These are phyloP conservation scores for Phyllopteryx taeniolatus DNA, from an alignment of 2,113 vertebrate genomes.

Conservation along the genomic window DNA sequence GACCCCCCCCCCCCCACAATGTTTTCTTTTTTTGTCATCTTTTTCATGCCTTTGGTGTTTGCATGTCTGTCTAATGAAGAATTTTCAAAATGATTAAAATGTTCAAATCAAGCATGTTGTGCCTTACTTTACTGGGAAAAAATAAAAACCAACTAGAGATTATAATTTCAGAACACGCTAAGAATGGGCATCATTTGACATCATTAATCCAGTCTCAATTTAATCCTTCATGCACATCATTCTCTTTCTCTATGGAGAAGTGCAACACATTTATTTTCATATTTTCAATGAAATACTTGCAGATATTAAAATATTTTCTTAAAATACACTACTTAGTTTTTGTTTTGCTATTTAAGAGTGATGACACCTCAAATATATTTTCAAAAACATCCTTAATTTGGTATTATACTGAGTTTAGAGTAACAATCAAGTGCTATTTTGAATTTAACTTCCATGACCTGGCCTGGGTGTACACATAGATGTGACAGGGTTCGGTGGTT, in stretches of 20 bases:
- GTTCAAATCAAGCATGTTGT: background rate
- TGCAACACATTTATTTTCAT: background rate
- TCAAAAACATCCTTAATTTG: background rate
- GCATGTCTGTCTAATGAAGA: no score
- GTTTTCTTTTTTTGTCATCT: no score
- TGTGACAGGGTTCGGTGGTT: background rate
- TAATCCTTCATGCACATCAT: slow-evolving; percentile 12
- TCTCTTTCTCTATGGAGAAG: background rate
- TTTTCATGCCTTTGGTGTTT: no score
- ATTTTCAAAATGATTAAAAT: background rate
- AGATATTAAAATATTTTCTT: background rate
- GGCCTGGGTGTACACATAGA: background rate
- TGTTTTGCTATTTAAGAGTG: background rate
- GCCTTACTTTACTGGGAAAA: background rate
- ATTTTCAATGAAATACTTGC: background rate
- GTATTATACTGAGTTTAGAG: background rate
- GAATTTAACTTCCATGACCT: background rate
- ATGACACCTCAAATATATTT: background rate
- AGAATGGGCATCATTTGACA: slow-evolving; percentile 17
- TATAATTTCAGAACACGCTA: slow-evolving; percentile 1
- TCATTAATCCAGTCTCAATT: slow-evolving; percentile 30
- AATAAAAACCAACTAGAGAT: slow-evolving; percentile 7
- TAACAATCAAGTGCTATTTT: background rate
- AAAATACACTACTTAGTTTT: background rate
- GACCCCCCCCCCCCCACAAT: no score